These are phyloP conservation scores for Dryobates pubescens DNA, from an alignment of 2,797 vertebrate species.

Conservation along the genomic window DNA sequence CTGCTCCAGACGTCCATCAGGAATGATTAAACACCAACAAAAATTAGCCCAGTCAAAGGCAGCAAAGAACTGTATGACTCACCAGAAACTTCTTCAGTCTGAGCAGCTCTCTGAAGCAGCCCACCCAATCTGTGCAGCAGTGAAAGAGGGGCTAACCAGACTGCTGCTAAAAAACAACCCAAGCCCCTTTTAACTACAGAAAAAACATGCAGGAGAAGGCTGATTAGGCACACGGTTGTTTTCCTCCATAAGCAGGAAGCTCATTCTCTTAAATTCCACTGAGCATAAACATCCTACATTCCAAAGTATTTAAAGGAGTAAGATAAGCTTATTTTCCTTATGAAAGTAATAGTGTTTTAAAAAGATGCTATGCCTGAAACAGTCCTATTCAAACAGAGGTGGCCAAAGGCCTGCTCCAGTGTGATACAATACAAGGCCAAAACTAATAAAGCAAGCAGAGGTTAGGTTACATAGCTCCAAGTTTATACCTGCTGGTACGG, in stretches of 20 bases:
- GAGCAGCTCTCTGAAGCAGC: neutral
- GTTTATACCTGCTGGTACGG: neutral
- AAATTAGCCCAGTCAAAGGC: neutral
- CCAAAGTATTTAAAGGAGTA: neutral
- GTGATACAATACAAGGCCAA: neutral
- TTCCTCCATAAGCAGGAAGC: neutral
- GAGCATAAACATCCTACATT: neutral
- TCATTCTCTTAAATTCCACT: neutral
- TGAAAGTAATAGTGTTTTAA: neutral
- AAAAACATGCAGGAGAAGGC: neutral
- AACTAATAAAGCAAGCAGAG: neutral
- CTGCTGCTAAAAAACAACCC: neutral
- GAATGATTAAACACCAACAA: neutral
- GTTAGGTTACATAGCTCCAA: neutral
- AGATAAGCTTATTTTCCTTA: neutral
- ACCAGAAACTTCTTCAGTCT: neutral
- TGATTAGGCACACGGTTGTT: fast-evolving
- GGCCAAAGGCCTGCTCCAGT: neutral
- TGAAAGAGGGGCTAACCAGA: neutral
- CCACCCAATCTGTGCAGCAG: neutral
- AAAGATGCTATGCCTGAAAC: neutral
- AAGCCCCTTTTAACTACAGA: neutral
- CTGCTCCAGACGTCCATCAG: neutral
- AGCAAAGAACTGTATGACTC: neutral
- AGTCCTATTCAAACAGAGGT: neutral